Evolutionary conservation across 30 jellyfish, hydroid and myxozoan species (phyloP).

Genomic region (Mastigias papua): DNA sequence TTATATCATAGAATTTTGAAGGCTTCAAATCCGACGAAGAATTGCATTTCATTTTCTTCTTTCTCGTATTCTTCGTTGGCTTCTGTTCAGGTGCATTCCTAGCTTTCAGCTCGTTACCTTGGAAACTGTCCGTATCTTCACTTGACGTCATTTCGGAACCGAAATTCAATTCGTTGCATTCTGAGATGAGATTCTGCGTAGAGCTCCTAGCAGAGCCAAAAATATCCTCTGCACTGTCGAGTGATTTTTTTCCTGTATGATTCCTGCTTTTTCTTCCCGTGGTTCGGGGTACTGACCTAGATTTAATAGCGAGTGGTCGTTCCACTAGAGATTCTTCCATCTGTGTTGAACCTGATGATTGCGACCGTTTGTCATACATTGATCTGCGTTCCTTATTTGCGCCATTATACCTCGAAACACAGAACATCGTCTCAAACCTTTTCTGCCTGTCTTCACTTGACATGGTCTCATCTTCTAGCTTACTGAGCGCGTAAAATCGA

Average conservation of each 20-base stretch:
- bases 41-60: background rate
- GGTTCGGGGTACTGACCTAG: background rate
- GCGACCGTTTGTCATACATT: slow-evolving; percentile 24
- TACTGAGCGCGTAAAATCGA: slow-evolving; percentile 32
- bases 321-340: background rate
- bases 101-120: slow-evolving; percentile 4
- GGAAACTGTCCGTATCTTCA: slow-evolving; percentile 54
- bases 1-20: slow-evolving; percentile 39
- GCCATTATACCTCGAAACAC: slow-evolving; percentile 37
- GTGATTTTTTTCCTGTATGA: background rate
- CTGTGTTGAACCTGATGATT: background rate
- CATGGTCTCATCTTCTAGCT: slow-evolving; percentile 42
- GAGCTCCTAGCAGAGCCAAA: slow-evolving; percentile 39
- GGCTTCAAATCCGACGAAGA: slow-evolving; percentile 35
- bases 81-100: background rate
- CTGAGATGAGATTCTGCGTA: slow-evolving; percentile 16
- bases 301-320: background rate
- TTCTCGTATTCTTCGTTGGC: background rate
- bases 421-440: slow-evolving; percentile 16
- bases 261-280: slow-evolving; percentile 10
- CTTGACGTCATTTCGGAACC: slow-evolving; percentile 35
- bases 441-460: slow-evolving; percentile 57
- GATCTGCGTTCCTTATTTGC: slow-evolving; percentile 29
- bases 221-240: slow-evolving; percentile 3
- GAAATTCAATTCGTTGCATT: slow-evolving; percentile 4